Percentiles rank a stretch among this genome's conserved stretches.
Evolutionary conservation across 53 echinoderm and acorn worm genomes (phyloP).

Genomic region (Temnopleurus reevesii): DNA sequence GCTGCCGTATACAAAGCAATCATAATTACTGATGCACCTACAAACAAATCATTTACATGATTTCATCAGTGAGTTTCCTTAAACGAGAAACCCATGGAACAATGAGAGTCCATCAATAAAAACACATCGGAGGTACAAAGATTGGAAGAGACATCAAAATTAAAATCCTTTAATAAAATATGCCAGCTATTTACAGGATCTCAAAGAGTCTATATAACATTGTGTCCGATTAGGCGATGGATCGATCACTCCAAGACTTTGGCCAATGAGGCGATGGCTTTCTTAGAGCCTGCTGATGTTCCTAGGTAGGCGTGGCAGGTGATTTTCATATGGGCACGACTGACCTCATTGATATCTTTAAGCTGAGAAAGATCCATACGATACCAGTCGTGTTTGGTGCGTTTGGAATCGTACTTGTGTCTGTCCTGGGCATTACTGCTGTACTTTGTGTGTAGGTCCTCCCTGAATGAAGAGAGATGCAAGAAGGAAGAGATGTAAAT

Average conservation of each 20-base stretch:
- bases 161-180: conserved; percentile 43
- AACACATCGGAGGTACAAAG: not conserved
- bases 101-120: not conserved
- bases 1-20: too few relatives aligned
- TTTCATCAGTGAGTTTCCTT: not conserved
- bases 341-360: conserved; percentile 82
- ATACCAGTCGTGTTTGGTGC: conserved; percentile 93
- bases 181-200: conserved; percentile 24
- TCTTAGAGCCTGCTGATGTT: conserved; percentile 78
- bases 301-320: conserved; percentile 95
- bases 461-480: conserved; percentile 49
- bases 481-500: not conserved
- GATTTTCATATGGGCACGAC: conserved; percentile 87
- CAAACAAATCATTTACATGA: too few relatives aligned
- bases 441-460: conserved; percentile 83
- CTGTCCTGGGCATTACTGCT: conserved; percentile 89
- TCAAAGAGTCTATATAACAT: not conserved
- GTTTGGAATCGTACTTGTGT: conserved; percentile 73
- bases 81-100: not conserved
- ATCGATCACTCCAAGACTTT: conserved; percentile 72
- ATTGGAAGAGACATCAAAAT: conserved; percentile 34
- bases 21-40: too few relatives aligned
- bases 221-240: not conserved
- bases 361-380: conserved; percentile 89
- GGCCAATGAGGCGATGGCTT: conserved; percentile 81